Conservation (phyloP, 2,113 vertebrate genomes). For the Oreochromis niloticus region DNA sequence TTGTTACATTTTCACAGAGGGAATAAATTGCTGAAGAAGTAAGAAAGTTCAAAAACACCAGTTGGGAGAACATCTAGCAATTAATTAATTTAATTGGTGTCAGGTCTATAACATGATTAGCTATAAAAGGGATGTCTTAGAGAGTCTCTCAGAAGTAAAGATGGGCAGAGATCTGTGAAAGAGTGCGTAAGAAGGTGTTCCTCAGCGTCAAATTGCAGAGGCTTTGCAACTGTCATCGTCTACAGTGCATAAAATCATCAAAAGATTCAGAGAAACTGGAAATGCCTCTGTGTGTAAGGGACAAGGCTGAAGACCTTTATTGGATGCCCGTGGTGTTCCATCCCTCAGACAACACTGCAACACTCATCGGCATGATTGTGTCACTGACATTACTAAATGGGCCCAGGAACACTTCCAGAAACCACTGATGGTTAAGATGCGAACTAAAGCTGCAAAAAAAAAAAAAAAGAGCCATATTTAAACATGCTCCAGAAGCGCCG, state of each 20-base stretch:
- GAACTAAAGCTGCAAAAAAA: background rate
- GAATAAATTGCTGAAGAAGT: background rate
- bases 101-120: no score
- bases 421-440: background rate
- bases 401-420: background rate
- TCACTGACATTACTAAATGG: background rate
- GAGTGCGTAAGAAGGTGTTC: background rate
- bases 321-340: background rate
- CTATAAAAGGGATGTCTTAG: no score
- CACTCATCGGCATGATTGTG: background rate
- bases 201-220: background rate
- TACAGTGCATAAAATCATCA: background rate
- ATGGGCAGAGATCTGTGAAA: background rate
- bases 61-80: background rate
- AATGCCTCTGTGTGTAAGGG: background rate
- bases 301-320: background rate
- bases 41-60: background rate
- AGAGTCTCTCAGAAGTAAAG: no score
- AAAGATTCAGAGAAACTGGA: background rate
- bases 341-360: background rate
- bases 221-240: background rate
- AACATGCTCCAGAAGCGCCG: background rate
- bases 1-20: background rate
- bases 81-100: background rate
- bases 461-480: background rate